These are phyloP conservation scores for Magallana nippona DNA, from an alignment of 2,888 invertebrate species.

Conservation along the genomic window DNA sequence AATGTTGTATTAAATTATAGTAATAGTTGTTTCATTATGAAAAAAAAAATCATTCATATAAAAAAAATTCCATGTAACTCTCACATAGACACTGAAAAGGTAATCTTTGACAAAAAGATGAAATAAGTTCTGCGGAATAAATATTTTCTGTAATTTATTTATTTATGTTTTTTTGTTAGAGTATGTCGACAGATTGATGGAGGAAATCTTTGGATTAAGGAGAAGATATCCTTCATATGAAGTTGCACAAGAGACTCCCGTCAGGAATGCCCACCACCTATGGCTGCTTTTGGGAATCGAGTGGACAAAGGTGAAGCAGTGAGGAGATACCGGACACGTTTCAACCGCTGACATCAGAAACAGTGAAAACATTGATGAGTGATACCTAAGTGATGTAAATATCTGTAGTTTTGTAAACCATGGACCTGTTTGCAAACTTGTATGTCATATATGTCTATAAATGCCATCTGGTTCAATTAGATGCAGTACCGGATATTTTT, in stretches of 20 bases:
- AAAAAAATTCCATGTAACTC: not conserved
- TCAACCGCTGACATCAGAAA: not conserved
- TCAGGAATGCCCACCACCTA: slow-evolving; percentile 14
- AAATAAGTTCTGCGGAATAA: not conserved
- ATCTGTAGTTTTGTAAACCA: no score
- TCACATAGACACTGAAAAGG: not conserved
- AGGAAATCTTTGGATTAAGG: not conserved
- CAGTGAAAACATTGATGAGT: not conserved
- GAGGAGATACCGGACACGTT: slow-evolving; percentile 3
- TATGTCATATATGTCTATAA: no score
- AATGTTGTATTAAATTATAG: not conserved
- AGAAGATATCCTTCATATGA: not conserved
- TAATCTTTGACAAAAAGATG: not conserved
- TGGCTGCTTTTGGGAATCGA: not conserved
- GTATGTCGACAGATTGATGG: not conserved
- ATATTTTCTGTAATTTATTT: not conserved
- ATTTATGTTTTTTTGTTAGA: not conserved
- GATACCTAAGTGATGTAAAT: not conserved
- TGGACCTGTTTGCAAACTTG: no score
- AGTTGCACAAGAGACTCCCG: not conserved
- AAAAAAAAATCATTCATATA: not conserved
- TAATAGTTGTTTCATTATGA: not conserved
- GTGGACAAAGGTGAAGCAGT: slow-evolving; percentile 15
- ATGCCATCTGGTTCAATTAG: no score
- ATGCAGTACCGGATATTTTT: no score